phyloP scores from a whole-genome alignment of 2,113 vertebrate species.

The Chlamydotis undulata region DNA sequence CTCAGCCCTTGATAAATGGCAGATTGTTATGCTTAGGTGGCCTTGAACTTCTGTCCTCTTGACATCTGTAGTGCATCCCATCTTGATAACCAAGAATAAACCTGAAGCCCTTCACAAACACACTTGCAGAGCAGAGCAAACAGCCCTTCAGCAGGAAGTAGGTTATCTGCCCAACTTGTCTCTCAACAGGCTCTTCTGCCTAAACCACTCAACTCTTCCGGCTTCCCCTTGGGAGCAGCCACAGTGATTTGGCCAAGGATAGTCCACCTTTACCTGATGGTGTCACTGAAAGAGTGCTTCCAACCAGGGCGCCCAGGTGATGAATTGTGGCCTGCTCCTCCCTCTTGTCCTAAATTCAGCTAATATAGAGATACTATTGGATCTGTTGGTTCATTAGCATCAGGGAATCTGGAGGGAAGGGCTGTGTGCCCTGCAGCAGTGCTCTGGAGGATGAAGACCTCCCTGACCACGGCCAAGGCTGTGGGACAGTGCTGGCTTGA shows the following conservation, averaged over 20 bases:
- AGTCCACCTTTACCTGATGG: rapidly evolving
- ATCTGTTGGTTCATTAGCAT: background rate
- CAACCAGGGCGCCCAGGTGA: background rate
- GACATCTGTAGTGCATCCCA: background rate
- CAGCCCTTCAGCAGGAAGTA: background rate
- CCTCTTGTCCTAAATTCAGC: background rate
- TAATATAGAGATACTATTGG: background rate
- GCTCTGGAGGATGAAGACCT: background rate
- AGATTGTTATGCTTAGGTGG: background rate
- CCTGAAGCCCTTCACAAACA: background rate
- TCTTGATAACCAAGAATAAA: conserved; percentile 1
- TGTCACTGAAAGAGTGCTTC: rapidly evolving
- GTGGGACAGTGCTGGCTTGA: background rate
- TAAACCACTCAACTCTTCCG: background rate
- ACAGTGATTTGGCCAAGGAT: background rate
- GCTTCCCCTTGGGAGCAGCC: background rate
- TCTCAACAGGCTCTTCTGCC: background rate
- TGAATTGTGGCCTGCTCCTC: background rate
- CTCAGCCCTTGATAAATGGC: background rate
- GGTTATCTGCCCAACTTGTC: background rate
- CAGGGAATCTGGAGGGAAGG: background rate
- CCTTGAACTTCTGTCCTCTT: background rate
- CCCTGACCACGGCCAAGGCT: background rate
- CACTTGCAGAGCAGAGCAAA: background rate
- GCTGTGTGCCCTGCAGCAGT: background rate